Conservation (phyloP, 2,888 invertebrate species). For the Pachliopta kotzebuea region DNA sequence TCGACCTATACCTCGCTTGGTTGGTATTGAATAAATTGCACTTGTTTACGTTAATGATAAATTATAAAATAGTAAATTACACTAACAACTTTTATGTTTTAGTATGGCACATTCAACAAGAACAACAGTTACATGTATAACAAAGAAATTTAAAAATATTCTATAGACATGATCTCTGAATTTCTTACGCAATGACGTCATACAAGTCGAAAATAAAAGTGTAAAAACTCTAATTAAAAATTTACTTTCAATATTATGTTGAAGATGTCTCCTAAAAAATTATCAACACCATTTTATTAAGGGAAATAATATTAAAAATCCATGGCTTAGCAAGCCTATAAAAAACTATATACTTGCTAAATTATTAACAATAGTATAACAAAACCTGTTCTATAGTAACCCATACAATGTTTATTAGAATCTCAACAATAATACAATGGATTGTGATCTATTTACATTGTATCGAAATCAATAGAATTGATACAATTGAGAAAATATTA, state of each 20-base stretch:
- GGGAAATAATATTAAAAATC: neutral
- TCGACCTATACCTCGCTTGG: conserved; percentile 9
- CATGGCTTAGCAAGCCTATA: neutral
- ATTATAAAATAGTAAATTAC: neutral
- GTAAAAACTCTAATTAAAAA: neutral
- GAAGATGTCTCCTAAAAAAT: neutral
- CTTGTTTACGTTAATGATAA: neutral
- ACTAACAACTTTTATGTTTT: no score
- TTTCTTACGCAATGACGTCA: no score
- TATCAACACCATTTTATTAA: neutral
- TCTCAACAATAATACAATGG: conserved; percentile 13
- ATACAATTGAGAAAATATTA: conserved; percentile 11
- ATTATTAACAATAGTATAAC: conserved; percentile 2
- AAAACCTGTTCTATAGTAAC: conserved; percentile 9
- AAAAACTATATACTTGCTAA: neutral
- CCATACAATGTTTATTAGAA: neutral
- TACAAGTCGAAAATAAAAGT: no score
- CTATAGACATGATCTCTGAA: no score
- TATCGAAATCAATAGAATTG: conserved; percentile 20
- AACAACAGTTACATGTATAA: no score
- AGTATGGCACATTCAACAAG: no score
- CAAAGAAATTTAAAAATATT: no score
- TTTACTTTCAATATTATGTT: no score
- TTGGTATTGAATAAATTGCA: conserved; percentile 19
- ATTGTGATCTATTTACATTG: conserved; percentile 21